Percentiles rank a stretch among this genome's conserved stretches.
phyloP scores from a whole-genome alignment of 2,113 vertebrate species.

The Pterocles gutturalis region DNA sequence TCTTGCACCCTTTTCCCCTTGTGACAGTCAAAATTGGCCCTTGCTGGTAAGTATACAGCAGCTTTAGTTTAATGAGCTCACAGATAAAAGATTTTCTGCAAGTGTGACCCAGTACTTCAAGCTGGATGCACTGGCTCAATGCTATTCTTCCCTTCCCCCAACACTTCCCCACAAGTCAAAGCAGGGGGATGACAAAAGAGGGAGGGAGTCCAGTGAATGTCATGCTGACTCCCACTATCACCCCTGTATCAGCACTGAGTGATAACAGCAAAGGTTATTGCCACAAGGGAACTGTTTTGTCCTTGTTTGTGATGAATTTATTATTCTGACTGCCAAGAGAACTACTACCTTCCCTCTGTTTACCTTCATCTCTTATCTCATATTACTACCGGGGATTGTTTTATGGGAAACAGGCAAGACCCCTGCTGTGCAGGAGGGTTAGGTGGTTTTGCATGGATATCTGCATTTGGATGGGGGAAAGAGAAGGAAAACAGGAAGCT shows the following conservation, averaged over 20 bases:
- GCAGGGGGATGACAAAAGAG: not conserved
- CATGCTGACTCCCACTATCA: not conserved
- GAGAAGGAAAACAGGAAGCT: not conserved
- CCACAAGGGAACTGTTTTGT: not conserved
- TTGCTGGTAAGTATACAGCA: not conserved
- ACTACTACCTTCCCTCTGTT: not conserved
- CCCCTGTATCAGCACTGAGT: not conserved
- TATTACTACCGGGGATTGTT: not conserved
- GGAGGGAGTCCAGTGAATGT: not conserved
- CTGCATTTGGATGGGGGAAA: not conserved
- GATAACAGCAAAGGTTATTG: conserved; percentile 28
- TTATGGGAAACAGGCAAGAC: not conserved
- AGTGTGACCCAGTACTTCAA: not conserved
- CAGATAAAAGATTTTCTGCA: not conserved
- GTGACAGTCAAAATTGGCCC: not conserved
- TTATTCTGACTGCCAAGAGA: not conserved
- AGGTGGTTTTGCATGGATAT: not conserved
- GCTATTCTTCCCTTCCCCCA: not conserved
- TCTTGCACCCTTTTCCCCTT: not conserved
- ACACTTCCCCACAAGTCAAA: not conserved
- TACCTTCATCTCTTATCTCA: not conserved
- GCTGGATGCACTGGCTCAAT: not conserved
- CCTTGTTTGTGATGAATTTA: not conserved
- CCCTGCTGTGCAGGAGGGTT: not conserved
- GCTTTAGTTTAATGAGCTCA: not conserved